Evolutionary conservation across 2,888 invertebrate species (phyloP), one percentile per base, ranked within the genome.

Genomic region (Caenorhabditis doughertyi): DNA sequence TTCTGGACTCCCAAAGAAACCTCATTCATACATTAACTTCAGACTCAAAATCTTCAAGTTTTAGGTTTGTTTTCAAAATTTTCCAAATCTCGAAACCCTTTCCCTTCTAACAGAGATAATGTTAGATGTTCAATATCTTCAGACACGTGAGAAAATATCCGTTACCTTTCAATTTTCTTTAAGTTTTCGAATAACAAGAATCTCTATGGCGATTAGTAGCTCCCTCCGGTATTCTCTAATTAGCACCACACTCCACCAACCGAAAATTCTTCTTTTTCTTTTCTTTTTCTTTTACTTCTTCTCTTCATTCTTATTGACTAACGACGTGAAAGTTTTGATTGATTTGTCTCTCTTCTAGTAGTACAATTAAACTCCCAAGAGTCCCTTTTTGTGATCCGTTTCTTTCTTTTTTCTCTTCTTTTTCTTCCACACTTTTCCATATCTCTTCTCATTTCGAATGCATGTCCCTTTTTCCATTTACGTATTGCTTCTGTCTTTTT

Each of bases 391-490:
- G 32, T 23, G n/a, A 39, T 21, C 44, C 18, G 25, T 64, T 49
- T 44, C 16, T 42, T 53, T 35, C 9, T 18, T 47, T 29, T 53
- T 47, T 35, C 25, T 62, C 47, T 35, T 32, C 27, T 25, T 9
- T 49, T 64, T 47, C 71, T 49, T 49, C 71, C 71, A 58, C 56
- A 49, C 27, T 71, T 56, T 55, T 65, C 35, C 55, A 53, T 68
- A 42, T 55, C 65, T 64, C 65, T 49, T 68, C 77, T 77, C 77
- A 77, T 77, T 77, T 60, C 29, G 77, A 77, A 77, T 77, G 77
- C 77, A 77, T 77, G 77, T 77, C 77, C 68, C 68, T 68, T 68
- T 49, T 62, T 77, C 68, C 67, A 67, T 67, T 76, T 76, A 67
- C 76, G 58, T 67, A 47, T 51, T 67, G 49, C 49, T 29, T 56